Percentiles rank a stretch among this genome's conserved stretches.
Evolutionary conservation across 2,113 vertebrate genomes (phyloP).

Genomic region (Microtus richardsoni): DNA sequence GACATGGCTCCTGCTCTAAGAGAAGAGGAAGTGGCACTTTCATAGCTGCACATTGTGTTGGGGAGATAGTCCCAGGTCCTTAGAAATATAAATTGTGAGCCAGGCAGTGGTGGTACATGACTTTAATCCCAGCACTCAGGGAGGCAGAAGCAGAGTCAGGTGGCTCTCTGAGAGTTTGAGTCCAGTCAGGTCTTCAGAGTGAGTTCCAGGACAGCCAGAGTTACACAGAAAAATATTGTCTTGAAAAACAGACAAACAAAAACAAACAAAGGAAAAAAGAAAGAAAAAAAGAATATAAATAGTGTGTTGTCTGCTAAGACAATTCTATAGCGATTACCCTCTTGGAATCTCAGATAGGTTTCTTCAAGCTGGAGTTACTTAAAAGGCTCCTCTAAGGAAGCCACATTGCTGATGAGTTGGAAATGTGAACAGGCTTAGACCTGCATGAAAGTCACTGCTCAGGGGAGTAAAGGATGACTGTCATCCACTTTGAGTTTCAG

Average conservation of each 20-base stretch:
- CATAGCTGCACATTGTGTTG: not conserved
- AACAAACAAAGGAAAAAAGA: too few relatives aligned
- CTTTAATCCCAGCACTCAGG: too few relatives aligned
- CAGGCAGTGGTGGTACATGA: too few relatives aligned
- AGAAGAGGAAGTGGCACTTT: not conserved
- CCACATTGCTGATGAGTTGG: not conserved
- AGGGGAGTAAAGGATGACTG: constrained; percentile 66
- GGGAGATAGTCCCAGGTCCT: not conserved
- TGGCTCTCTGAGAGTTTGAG: too few relatives aligned
- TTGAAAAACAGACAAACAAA: too few relatives aligned
- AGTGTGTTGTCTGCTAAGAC: not conserved
- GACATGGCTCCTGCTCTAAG: not conserved
- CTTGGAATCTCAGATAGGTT: constrained; percentile 14
- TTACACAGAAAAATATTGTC: too few relatives aligned
- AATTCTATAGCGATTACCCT: not conserved
- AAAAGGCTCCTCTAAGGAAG: constrained; percentile 41
- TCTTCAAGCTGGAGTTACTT: constrained; percentile 58
- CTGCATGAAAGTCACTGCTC: constrained; percentile 52
- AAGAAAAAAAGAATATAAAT: too few relatives aligned
- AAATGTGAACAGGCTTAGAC: constrained; percentile 6
- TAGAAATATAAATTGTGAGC: not conserved
- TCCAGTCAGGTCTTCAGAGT: too few relatives aligned
- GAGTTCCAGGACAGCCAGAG: too few relatives aligned
- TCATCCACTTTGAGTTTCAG: constrained; percentile 75
- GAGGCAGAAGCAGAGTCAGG: too few relatives aligned